Conservation (phyloP, 2,888 invertebrate genomes). For the Hedychridium roseum region DNA sequence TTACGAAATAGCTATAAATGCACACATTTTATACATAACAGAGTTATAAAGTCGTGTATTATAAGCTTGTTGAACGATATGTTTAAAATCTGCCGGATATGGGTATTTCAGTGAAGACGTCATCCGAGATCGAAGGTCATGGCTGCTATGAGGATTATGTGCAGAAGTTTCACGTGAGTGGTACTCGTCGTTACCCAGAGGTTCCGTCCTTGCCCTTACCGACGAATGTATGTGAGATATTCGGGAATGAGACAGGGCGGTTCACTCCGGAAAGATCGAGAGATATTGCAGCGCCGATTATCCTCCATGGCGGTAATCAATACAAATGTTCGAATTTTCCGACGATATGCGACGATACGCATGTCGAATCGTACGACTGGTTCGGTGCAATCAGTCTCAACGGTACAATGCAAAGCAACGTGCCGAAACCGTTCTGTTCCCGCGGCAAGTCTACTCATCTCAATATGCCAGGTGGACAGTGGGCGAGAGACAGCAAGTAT, state of each 20-base stretch:
- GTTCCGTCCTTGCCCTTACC: conserved; percentile 69
- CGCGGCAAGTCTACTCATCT: conserved; percentile 68
- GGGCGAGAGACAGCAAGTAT: conserved; percentile 75
- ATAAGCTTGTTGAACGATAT: background rate
- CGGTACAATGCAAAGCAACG: conserved; percentile 79
- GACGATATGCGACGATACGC: conserved; percentile 47
- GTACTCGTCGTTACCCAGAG: conserved; percentile 66
- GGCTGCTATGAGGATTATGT: too few relatives aligned
- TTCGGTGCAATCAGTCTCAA: conserved; percentile 73
- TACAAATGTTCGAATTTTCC: background rate
- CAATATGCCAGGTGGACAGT: conserved; percentile 80
- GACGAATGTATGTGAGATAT: conserved; percentile 71
- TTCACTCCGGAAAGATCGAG: conserved; percentile 73
- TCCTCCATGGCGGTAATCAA: conserved; percentile 44
- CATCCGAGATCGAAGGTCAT: conserved; percentile 19
- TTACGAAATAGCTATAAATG: background rate
- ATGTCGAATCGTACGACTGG: conserved; percentile 75
- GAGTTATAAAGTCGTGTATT: background rate
- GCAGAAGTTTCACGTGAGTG: conserved; percentile 67
- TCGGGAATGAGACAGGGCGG: conserved; percentile 71
- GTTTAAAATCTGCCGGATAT: background rate
- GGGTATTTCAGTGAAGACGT: background rate
- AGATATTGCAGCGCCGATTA: conserved; percentile 72
- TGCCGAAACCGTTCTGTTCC: conserved; percentile 73
- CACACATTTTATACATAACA: background rate